phyloP scores from a whole-genome alignment of 2,888 invertebrate species.

The Andrena marginata region DNA sequence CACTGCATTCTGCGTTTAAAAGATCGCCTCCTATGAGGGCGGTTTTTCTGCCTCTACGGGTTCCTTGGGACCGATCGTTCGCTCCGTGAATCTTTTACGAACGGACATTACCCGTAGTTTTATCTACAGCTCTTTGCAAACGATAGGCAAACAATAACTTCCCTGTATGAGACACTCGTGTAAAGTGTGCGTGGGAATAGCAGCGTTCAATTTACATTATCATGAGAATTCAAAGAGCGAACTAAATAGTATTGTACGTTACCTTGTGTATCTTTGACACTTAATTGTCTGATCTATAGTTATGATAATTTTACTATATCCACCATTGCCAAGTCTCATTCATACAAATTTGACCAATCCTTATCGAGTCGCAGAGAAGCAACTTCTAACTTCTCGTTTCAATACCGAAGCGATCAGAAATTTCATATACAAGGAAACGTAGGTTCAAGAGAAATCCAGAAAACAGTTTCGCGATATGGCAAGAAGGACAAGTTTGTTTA shows the following conservation, averaged over 20 bases:
- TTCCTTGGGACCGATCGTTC: conserved; percentile 66
- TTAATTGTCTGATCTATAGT: background rate
- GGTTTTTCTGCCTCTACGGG: conserved; percentile 59
- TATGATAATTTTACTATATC: background rate
- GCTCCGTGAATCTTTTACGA: conserved; percentile 62
- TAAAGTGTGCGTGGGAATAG: conserved; percentile 16
- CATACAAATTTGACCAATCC: too few relatives aligned
- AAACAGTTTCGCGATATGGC: background rate
- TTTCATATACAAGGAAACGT: background rate
- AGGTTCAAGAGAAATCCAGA: background rate
- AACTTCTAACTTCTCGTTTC: too few relatives aligned
- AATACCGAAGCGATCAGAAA: background rate
- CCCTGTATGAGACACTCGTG: conserved; percentile 2
- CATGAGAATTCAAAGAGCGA: background rate
- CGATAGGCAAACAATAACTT: conserved; percentile 44
- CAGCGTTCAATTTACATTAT: background rate
- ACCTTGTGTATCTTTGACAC: background rate
- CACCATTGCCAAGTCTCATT: too few relatives aligned
- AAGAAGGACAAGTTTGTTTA: conserved; percentile 41
- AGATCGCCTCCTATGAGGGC: conserved; percentile 66
- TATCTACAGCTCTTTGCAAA: conserved; percentile 29
- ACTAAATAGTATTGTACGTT: too few relatives aligned
- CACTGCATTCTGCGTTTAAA: conserved; percentile 64
- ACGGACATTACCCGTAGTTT: conserved; percentile 41
- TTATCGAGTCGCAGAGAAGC: too few relatives aligned